Evolutionary conservation across 2,797 vertebrate species (phyloP).

Genomic region (Falco berigora): DNA sequence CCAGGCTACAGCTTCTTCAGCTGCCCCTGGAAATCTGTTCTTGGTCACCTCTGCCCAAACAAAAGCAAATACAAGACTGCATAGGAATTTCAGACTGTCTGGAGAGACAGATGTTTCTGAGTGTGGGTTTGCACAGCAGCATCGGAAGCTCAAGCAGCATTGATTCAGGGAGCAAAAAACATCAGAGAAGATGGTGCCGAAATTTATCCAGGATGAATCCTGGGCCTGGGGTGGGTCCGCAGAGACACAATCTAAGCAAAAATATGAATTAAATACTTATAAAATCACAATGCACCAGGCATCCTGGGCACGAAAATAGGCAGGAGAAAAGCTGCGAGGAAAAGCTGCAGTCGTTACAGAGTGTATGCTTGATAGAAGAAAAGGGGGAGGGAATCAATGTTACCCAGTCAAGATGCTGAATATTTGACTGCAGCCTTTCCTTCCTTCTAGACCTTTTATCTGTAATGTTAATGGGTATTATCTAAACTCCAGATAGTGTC

Average conservation of each 20-base stretch:
- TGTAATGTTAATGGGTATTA: neutral
- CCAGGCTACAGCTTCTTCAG: neutral
- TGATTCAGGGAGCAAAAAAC: neutral
- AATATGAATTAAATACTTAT: neutral
- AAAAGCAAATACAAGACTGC: neutral
- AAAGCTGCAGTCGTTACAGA: neutral
- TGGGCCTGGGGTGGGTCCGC: neutral
- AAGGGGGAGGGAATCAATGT: neutral
- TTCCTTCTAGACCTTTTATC: neutral
- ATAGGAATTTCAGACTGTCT: neutral
- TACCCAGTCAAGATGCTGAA: neutral
- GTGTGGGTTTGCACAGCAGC: neutral
- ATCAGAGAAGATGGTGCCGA: neutral
- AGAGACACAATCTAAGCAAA: neutral
- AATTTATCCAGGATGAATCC: neutral
- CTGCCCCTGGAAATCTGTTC: neutral
- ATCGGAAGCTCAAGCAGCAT: rapidly evolving
- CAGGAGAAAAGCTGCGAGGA: neutral
- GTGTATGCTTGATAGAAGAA: neutral
- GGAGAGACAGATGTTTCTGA: neutral
- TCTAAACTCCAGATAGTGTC: neutral
- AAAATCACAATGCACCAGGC: neutral
- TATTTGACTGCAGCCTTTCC: neutral
- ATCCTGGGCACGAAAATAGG: neutral
- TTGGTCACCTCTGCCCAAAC: neutral